Conservation (phyloP, 2,797 vertebrate species). For the Clarias pachynema region DNA sequence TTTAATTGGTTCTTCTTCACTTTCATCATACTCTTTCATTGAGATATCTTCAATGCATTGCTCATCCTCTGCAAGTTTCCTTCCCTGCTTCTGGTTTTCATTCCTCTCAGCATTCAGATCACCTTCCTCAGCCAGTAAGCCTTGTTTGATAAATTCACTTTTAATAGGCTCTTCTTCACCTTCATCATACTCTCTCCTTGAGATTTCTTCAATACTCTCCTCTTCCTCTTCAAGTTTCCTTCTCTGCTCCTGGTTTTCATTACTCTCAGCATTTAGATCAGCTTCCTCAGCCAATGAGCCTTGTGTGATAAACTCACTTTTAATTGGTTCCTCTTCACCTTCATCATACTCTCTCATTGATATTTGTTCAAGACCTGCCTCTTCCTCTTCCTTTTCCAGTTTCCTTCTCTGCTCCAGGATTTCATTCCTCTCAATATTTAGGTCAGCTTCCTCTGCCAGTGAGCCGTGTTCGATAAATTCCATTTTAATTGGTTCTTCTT, state of each 20-base stretch:
- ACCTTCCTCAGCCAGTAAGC: background rate
- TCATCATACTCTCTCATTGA: background rate
- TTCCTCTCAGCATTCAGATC: background rate
- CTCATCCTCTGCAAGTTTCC: background rate
- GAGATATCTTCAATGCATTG: background rate
- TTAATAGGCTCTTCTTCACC: background rate
- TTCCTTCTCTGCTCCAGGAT: background rate
- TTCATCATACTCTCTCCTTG: background rate
- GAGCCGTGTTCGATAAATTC: background rate
- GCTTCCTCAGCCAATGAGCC: too few species aligned
- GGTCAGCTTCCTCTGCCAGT: background rate
- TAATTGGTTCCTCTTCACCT: background rate
- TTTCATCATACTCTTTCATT: background rate
- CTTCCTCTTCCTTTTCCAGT: too few species aligned
- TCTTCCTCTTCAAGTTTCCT: background rate
- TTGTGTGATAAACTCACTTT: too few species aligned
- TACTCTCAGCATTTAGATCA: background rate
- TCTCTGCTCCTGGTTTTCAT: background rate
- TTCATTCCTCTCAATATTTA: background rate
- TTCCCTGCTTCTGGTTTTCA: background rate
- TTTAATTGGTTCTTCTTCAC: background rate
- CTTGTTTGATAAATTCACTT: background rate
- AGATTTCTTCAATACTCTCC: background rate
- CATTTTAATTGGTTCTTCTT: background rate
- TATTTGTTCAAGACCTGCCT: background rate